These are phyloP conservation scores for Chiloscyllium plagiosum DNA, from an alignment of 2,113 vertebrate species.

Conservation along the genomic window DNA sequence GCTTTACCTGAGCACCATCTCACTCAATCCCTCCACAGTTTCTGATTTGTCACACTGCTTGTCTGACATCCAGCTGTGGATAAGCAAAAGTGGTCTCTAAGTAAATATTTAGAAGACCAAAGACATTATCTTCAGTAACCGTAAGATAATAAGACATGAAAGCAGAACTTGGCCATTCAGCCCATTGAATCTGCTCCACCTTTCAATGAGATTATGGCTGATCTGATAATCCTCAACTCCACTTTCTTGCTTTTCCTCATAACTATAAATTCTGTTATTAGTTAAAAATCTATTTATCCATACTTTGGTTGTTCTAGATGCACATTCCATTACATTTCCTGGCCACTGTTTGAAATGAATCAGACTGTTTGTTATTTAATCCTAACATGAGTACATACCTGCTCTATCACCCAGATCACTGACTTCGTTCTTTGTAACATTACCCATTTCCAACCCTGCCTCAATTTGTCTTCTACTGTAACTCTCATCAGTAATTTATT, in stretches of 20 bases:
- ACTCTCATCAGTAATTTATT: neutral
- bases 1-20: neutral
- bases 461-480: neutral
- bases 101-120: neutral
- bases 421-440: neutral
- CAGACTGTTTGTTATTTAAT: neutral
- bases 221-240: too few species aligned
- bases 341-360: neutral
- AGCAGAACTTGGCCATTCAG: too few species aligned
- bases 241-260: too few species aligned
- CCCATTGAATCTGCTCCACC: too few species aligned
- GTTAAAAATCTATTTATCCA: neutral
- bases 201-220: too few species aligned
- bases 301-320: neutral
- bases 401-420: neutral
- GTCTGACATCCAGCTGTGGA: neutral
- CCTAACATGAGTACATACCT: neutral
- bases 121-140: neutral
- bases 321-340: neutral
- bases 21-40: neutral
- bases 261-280: too few species aligned
- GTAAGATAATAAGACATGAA: neutral
- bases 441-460: neutral
- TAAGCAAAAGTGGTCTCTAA: neutral
- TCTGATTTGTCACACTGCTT: neutral